Evolutionary conservation across 2,888 invertebrate genomes (phyloP), one percentile per base, ranked within the genome.

Genomic region (Oscheius sp.): DNA sequence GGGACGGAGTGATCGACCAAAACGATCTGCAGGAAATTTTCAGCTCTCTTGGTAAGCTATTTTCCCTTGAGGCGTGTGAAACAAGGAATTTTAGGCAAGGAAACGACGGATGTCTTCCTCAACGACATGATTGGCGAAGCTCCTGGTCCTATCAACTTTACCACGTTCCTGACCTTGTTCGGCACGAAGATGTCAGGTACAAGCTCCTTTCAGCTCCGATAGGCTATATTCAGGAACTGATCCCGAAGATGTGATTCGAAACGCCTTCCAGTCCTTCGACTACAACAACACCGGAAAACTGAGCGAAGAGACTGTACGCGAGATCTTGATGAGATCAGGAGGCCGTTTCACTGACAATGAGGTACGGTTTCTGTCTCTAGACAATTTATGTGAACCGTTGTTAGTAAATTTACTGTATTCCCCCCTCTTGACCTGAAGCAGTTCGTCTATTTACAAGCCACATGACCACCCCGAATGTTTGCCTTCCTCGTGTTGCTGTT

Each of bases 191-290:
- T 99, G 73, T 98, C 98, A 90, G 98, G 82, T 78, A n/a, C 29
- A 29, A 37, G 9, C 37, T 9, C 11, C 11, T 13, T 60, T 60
- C 32, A 29, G 13, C 9, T 29, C 11, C 21, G 10, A 21, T n/a
- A 29, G 21, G 21, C 11, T 13, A 11, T 47, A 13, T 77, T 47
- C 33, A 79, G 80, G 98, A 51, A 99, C 98, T 0, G 98, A 99
- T 91, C 98, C 98, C 1, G 88, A 88, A 75, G 87, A 88, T 51
- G 87, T 99, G 13, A 99, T 99, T 85, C 96, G 96, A 90, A 99
- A 99, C 91, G 99, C 99, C n/a, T 99, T 99, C 90, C 96, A 96
- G 65, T 99, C 98, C 90, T 99, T 99, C 90, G 99, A 99, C 90
- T 97, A 97, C 90, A 96, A 96, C 86, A 96, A 96, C 89, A 93